phyloP scores from a whole-genome alignment of 2,797 vertebrate genomes.

The Luscinia luscinia region DNA sequence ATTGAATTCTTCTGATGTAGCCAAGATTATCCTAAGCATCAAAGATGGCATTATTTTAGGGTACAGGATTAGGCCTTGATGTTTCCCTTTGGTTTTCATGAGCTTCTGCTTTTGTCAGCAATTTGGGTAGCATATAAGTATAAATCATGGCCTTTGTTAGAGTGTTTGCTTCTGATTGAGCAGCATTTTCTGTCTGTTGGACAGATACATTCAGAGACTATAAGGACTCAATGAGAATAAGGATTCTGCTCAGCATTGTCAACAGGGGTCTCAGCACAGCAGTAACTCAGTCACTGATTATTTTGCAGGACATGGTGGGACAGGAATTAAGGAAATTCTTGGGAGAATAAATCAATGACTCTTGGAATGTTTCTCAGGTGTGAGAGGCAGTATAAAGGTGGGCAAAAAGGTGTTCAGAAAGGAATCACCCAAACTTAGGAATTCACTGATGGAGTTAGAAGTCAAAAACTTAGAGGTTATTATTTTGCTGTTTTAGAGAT shows the following conservation, averaged over 20 bases:
- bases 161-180: background rate
- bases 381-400: background rate
- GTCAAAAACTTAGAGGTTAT: background rate
- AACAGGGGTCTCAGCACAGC: background rate
- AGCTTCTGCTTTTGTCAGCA: background rate
- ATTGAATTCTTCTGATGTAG: background rate
- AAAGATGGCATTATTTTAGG: background rate
- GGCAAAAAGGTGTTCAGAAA: background rate
- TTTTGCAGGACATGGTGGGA: background rate
- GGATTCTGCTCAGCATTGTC: background rate
- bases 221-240: background rate
- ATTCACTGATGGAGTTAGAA: background rate
- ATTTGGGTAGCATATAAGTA: background rate
- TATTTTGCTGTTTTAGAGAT: background rate
- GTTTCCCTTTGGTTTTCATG: background rate
- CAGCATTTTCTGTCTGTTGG: background rate
- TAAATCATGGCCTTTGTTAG: background rate
- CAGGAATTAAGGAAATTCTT: background rate
- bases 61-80: background rate
- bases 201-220: background rate
- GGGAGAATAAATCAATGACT: background rate
- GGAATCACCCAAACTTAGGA: background rate
- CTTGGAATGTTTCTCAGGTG: background rate
- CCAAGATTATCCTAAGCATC: background rate
- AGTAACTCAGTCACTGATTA: background rate